phyloP scores from a whole-genome alignment of 2,113 vertebrate species.

The Oncorhynchus keta region DNA sequence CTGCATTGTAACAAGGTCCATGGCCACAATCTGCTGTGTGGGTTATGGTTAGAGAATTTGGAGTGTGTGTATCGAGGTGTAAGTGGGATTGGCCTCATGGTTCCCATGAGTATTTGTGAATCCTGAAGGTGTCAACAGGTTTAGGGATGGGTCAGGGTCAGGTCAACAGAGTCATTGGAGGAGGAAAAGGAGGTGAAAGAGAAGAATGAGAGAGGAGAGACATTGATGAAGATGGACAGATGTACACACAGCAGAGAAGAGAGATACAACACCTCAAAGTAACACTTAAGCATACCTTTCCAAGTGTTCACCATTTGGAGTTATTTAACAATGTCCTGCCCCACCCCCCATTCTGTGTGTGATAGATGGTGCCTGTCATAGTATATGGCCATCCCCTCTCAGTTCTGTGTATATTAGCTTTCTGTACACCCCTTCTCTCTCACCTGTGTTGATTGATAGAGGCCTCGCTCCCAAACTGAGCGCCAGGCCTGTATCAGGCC shows the following conservation, averaged over 20 bases:
- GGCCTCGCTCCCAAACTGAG: conserved; percentile 15
- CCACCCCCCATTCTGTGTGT: background rate
- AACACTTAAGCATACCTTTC: conserved; percentile 32
- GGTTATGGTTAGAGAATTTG: too few species aligned
- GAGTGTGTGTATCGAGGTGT: background rate
- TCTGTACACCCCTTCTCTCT: conserved; percentile 5
- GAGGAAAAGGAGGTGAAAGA: conserved; percentile 35
- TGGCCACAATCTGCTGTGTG: too few species aligned
- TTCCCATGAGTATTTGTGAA: conserved; percentile 74
- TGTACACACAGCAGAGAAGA: conserved; percentile 54
- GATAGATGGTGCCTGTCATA: background rate
- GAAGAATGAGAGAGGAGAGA: conserved; percentile 27
- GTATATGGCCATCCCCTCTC: background rate
- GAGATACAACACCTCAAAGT: conserved; percentile 35
- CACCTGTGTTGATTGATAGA: conserved; percentile 14
- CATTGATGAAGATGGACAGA: conserved; percentile 63
- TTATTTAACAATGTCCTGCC: background rate
- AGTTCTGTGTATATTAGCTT: conserved; percentile 22
- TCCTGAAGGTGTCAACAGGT: conserved; percentile 62
- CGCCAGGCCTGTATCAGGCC: background rate
- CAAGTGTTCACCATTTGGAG: conserved; percentile 38
- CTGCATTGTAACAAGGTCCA: too few species aligned
- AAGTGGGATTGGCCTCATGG: background rate
- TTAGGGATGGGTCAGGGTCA: conserved; percentile 48
- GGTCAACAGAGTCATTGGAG: conserved; percentile 56